Base-by-base conservation (phyloP, 2,888 invertebrate genomes). In the Hydraecia micacea region DNA sequence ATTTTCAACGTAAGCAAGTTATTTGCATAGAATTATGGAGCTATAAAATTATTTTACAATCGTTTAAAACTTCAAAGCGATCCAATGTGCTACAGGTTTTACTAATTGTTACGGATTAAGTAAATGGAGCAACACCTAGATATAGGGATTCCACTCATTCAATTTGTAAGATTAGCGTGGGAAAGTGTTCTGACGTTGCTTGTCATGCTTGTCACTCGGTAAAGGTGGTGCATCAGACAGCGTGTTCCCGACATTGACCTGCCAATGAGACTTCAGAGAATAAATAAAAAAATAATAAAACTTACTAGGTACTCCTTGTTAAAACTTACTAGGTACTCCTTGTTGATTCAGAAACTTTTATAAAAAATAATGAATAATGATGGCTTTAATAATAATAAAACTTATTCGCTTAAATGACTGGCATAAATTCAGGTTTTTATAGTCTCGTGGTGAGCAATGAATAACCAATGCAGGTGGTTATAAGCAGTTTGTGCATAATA, bases 11-110 rank as follows among this genome's bases (percentile, higher is more conserved):
- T 32, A 62, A 67, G 63, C 76, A 55, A 66, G 79, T 66, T 73
- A 86, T 86, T 80, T 75, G 58, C 85, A 83, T 80, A 83, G 74
- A 75, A 42, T 69, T 77, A 71, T 77, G 62, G 60, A 39, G 67
- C 52, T 39, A 70, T 84, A 70, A 65, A 75, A 83, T 55, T 49
- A 70, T 73, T 65, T 75, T 42, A 70, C 66, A 66, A 83, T 80
- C 67, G 32, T 76, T 25, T 52, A 25, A 25, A 52, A 62, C 62
- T 73, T 83, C 65, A 68, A 67, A 84, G 36, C 70, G 36, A 58
- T 65, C 21, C 28, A 13, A n/a, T 13, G 15, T 39, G 21, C 69
- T 65, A 28, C 42, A 32, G 52, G 21, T 69, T 65, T 18, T 18
- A 75, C 75, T 36, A 0, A 75, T 65, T 58, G 4, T 58, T 39